These are phyloP conservation scores for Bombus waltoni DNA, from an alignment of 1,140 invertebrate species.

Conservation along the genomic window DNA sequence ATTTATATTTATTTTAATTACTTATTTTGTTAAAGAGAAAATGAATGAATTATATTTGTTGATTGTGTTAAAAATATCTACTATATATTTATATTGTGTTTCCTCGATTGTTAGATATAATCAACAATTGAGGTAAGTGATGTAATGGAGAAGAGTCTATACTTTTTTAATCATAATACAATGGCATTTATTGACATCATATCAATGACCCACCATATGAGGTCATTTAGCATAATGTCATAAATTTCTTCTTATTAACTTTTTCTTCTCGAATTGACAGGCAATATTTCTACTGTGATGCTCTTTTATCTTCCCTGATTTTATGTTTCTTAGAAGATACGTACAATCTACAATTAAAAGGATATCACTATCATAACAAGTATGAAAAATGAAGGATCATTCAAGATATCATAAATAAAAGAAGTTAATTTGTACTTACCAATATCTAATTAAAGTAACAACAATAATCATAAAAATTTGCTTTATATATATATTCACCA, in stretches of 20 bases:
- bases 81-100: background rate
- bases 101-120: background rate
- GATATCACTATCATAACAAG: background rate
- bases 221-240: background rate
- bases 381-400: background rate
- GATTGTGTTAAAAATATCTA: slow-evolving; percentile 6
- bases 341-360: background rate
- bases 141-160: background rate
- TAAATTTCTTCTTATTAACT: background rate
- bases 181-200: too few relatives aligned
- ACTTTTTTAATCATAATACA: background rate
- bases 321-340: too few relatives aligned
- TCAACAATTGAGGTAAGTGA: background rate
- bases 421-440: background rate
- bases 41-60: background rate
- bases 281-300: too few relatives aligned
- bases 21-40: background rate
- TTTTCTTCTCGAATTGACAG: too few relatives aligned
- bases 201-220: background rate
- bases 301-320: too few relatives aligned
- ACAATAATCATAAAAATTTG: background rate
- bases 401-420: background rate
- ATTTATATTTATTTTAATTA: slow-evolving; percentile 18
- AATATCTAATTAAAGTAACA: background rate
- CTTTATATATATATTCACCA: background rate